Percentiles rank a stretch among this genome's conserved stretches.
Conservation (phyloP, 2,888 invertebrate genomes). For the Cataglyphis rosenhaueri region DNA sequence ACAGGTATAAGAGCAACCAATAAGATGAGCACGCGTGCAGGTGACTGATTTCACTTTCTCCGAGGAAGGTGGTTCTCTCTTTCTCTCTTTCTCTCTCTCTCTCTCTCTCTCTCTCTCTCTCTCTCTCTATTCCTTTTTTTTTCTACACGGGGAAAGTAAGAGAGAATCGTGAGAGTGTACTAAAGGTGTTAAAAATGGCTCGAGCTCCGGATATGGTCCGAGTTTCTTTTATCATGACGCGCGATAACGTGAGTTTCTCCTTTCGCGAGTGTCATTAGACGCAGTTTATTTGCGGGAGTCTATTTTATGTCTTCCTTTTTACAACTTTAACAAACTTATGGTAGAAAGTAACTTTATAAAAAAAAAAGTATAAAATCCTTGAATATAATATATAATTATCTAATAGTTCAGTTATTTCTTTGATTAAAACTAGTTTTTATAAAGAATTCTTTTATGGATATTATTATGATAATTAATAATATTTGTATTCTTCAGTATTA, state of each 20-base stretch:
- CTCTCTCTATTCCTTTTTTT: slow-evolving; percentile 59
- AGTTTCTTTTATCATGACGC: slow-evolving; percentile 57
- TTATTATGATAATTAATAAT: slow-evolving; percentile 17
- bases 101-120: slow-evolving; percentile 55
- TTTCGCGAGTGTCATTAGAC: slow-evolving; percentile 39
- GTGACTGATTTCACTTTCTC: slow-evolving; percentile 82
- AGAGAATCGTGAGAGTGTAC: slow-evolving; percentile 64
- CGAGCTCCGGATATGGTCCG: slow-evolving; percentile 60
- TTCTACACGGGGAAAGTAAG: slow-evolving; percentile 71
- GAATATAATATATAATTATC: background rate
- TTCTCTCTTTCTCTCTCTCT: slow-evolving; percentile 32
- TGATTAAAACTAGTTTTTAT: background rate
- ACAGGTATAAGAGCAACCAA: slow-evolving; percentile 70
- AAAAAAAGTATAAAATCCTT: background rate
- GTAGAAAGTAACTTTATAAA: background rate
- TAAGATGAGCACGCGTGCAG: slow-evolving; percentile 75
- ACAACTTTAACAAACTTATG: background rate
- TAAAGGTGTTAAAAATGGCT: slow-evolving; percentile 65
- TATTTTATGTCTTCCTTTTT: background rate
- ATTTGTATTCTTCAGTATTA: background rate
- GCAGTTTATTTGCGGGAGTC: background rate
- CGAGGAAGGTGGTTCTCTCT: slow-evolving; percentile 72
- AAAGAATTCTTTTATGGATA: background rate
- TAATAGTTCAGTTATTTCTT: background rate
- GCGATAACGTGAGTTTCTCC: slow-evolving; percentile 57